Percentiles rank a stretch among this genome's conserved stretches.
These are phyloP conservation scores for Pelvicachromis taeniatus DNA, from an alignment of 2,113 vertebrate species.

Conservation along the genomic window DNA sequence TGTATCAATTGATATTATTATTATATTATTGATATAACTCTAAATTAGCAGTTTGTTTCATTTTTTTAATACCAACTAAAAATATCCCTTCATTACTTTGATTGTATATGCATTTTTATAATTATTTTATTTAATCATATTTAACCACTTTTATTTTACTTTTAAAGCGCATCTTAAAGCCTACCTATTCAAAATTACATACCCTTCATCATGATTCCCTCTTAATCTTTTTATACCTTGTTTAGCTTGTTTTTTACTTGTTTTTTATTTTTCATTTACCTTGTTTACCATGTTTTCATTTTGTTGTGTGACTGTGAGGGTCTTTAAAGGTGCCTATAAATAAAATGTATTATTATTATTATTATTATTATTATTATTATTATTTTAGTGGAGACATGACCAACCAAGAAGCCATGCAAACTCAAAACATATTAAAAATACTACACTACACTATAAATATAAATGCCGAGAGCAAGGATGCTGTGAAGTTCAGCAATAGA, in stretches of 20 bases:
- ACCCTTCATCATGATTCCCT: not conserved
- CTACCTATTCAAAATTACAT: not conserved
- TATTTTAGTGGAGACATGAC: too few relatives aligned
- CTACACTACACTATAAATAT: not conserved
- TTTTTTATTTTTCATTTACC: not conserved
- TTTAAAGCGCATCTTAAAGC: too few relatives aligned
- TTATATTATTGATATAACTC: not conserved
- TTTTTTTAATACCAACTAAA: not conserved
- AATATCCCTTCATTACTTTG: not conserved
- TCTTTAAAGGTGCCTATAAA: not conserved
- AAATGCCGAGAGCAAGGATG: not conserved
- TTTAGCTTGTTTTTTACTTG: not conserved
- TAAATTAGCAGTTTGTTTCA: not conserved
- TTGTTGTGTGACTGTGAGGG: fast-evolving
- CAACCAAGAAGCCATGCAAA: not conserved
- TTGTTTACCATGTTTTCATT: not conserved
- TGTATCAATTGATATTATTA: not conserved
- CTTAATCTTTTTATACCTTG: not conserved
- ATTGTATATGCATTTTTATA: too few relatives aligned
- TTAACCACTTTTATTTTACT: too few relatives aligned
- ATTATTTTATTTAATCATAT: too few relatives aligned
- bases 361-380: too few relatives aligned
- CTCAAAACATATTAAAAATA: not conserved
- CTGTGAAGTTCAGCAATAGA: not conserved
- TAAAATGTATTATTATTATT: not conserved